Evolutionary conservation across 2,797 vertebrate species (phyloP), one percentile per base, ranked within the genome.

Genomic region (Coracias cyanogaster): DNA sequence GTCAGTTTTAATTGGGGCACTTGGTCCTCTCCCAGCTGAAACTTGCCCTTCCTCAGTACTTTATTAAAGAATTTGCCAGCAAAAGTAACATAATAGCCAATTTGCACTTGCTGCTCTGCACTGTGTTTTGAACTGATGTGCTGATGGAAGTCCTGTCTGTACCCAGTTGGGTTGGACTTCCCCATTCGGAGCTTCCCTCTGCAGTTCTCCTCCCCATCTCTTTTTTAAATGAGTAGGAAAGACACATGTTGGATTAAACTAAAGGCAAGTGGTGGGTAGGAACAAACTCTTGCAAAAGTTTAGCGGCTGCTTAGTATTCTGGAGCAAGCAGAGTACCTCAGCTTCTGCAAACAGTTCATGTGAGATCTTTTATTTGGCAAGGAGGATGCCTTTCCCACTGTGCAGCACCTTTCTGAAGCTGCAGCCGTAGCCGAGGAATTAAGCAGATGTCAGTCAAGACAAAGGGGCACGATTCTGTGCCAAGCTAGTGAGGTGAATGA

Each of bases 401-500:
- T 6, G 24, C 65, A 79, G 25, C 39, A 33, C n/a, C 72, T 57
- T 46, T 35, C 80, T 9, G 70, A 10, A 79, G 66, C 58, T 69
- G 76, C 57, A 41, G 66, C 41, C 4, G 1, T 18, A 69, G 58
- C 22, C 3, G 4, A 37, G 67, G 58, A 51, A n/a, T 55, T 41
- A 67, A 41, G 49, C 25, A 76, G 54, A 29, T 22, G 43, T 14
- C 74, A 41, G 22, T 29, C 39, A 25, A 51, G 62, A 41, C 19
- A 15, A 41, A 35, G 29, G 21, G 46, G 46, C n/a, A 15, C 0
- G 0, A 4, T 13, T 6, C 78, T 25, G 10, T 60, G 84, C 61
- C 61, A 58, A 57, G 24, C 4, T n/a, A 35, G 43, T 2, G 70
- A 45, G 9, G 55, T 65, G 61, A 49, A 29, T 1, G 33, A 37